These are phyloP conservation scores for Elachura formosa DNA, from an alignment of 2,113 vertebrate genomes.

Conservation along the genomic window DNA sequence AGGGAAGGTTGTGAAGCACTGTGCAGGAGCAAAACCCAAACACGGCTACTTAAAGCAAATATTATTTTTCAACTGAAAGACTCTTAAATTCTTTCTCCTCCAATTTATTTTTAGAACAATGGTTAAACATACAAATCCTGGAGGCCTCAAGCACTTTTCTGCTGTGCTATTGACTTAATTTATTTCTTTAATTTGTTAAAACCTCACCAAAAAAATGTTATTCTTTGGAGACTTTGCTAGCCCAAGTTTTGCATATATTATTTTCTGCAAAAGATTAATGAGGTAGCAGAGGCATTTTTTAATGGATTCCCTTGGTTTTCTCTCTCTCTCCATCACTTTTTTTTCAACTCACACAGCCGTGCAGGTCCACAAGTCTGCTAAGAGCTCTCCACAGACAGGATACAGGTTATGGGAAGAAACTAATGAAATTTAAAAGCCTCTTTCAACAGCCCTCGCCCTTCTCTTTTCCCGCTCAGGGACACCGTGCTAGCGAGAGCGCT, in stretches of 20 bases:
- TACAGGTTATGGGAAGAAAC: neutral
- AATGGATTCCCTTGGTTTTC: conserved; percentile 66
- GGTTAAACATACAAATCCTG: conserved; percentile 51
- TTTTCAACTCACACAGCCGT: neutral
- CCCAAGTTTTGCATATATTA: conserved; percentile 64
- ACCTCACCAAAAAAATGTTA: conserved; percentile 62
- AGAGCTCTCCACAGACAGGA: conserved; percentile 12
- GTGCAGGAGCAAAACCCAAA: neutral
- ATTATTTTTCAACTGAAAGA: conserved; percentile 49
- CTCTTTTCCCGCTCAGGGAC: neutral
- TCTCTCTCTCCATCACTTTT: neutral
- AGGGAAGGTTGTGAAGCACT: neutral
- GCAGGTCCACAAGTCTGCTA: conserved; percentile 25
- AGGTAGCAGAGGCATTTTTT: conserved; percentile 68
- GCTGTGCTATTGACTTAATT: conserved; percentile 71
- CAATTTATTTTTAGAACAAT: conserved; percentile 68
- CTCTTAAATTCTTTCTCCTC: rapidly evolving
- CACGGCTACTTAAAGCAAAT: neutral
- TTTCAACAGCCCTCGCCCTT: neutral
- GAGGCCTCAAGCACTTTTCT: conserved; percentile 60
- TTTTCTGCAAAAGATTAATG: conserved; percentile 72
- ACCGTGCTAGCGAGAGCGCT: rapidly evolving
- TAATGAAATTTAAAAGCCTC: neutral
- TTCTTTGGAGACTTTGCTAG: conserved; percentile 67
- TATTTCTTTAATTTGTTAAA: conserved; percentile 79